Percentiles rank a stretch among this genome's conserved stretches.
Conservation (phyloP, 2,797 vertebrate species). For the Anas georgica region DNA sequence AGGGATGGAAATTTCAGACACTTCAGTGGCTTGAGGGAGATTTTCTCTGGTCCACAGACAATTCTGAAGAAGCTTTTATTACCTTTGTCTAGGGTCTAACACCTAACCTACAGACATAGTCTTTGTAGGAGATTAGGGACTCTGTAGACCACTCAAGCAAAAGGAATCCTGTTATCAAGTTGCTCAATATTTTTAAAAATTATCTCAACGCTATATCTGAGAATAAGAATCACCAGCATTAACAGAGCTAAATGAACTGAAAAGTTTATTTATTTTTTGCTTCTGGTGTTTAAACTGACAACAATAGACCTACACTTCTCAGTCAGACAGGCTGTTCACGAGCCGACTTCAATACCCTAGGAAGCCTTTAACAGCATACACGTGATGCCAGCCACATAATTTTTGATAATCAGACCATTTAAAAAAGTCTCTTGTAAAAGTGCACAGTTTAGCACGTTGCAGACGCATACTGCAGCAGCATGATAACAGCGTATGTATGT, state of each 20-base stretch:
- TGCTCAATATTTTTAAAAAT: background rate
- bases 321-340: background rate
- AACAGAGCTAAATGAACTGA: background rate
- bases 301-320: background rate
- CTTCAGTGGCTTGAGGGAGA: background rate
- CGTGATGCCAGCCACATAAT: background rate
- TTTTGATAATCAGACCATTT: background rate
- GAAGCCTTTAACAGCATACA: background rate
- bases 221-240: background rate
- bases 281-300: background rate
- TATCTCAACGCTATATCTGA: background rate
- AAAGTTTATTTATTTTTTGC: constrained; percentile 4
- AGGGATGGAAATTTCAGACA: background rate
- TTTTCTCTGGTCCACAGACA: background rate
- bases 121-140: background rate
- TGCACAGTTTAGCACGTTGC: background rate
- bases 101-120: background rate
- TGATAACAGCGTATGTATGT: background rate
- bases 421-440: background rate
- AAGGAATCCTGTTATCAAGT: background rate
- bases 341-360: background rate
- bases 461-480: background rate
- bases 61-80: background rate
- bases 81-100: background rate
- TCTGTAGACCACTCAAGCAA: background rate